A percentile compares a stretch with the other conserved stretches of the same genome.
Evolutionary conservation across 37 sponge, comb jelly and placozoan genomes (phyloP).

Genomic region (Hexactinellida sp.): DNA sequence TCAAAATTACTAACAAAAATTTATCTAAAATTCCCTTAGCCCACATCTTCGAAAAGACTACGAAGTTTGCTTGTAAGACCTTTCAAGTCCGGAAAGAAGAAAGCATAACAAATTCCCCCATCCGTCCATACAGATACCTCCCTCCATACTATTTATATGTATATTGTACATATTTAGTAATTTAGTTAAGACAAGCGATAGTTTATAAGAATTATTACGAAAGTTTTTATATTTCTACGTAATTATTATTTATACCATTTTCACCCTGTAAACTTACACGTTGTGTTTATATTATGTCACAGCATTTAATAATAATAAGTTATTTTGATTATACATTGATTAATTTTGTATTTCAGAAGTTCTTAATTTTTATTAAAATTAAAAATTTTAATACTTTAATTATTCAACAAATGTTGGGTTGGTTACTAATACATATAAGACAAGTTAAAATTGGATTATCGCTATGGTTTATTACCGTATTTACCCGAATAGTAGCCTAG

Average conservation of each 20-base stretch:
- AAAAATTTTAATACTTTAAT: too few relatives aligned
- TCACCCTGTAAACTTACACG: neutral
- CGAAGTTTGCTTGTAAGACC: neutral
- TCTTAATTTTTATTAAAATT: too few relatives aligned
- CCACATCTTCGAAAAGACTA: neutral
- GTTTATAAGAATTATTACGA: neutral
- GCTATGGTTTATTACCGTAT: too few relatives aligned
- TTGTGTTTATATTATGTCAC: neutral
- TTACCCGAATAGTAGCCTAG: too few relatives aligned
- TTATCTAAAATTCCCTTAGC: too few relatives aligned
- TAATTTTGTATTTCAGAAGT: too few relatives aligned
- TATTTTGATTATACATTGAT: too few relatives aligned
- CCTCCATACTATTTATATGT: neutral
- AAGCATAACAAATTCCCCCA: neutral
- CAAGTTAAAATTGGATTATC: too few relatives aligned
- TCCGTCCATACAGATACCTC: neutral
- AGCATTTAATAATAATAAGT: neutral
- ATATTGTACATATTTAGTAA: neutral
- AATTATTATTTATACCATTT: neutral
- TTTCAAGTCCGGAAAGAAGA: neutral
- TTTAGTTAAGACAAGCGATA: neutral
- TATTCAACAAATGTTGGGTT: too few relatives aligned
- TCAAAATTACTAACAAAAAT: too few relatives aligned
- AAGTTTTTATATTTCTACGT: neutral
- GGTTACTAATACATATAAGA: too few relatives aligned